These are phyloP conservation scores for Coenonympha arcania DNA, from an alignment of 2,888 invertebrate genomes.

Conservation along the genomic window DNA sequence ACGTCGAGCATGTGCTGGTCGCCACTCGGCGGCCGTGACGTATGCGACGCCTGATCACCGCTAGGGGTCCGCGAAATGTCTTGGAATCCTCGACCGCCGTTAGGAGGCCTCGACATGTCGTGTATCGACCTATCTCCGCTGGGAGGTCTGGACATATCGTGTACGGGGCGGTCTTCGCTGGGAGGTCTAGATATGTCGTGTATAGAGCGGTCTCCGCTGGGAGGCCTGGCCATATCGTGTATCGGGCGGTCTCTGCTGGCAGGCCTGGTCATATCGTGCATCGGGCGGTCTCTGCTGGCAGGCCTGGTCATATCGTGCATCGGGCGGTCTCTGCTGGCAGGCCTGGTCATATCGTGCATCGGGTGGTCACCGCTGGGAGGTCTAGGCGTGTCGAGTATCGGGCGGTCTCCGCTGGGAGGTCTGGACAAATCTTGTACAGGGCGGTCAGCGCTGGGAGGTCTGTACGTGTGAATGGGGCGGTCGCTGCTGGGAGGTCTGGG, in stretches of 20 bases:
- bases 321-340: slow-evolving; percentile 9
- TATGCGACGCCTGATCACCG: slow-evolving; percentile 18
- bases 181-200: slow-evolving; percentile 15
- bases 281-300: background rate
- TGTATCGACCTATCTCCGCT: slow-evolving; percentile 13
- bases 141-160: slow-evolving; percentile 18
- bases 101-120: slow-evolving; percentile 12
- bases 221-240: slow-evolving; percentile 16
- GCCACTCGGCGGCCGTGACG: slow-evolving; percentile 7
- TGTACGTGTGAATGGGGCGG: slow-evolving; percentile 18
- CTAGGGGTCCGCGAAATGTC: slow-evolving; percentile 17
- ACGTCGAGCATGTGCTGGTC: slow-evolving; percentile 15
- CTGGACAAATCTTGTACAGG: slow-evolving; percentile 21
- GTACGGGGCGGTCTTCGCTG: slow-evolving; percentile 11
- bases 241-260: slow-evolving; percentile 17
- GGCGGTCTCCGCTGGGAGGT: slow-evolving; percentile 8
- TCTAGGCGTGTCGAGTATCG: slow-evolving; percentile 9
- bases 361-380: background rate
- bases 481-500: slow-evolving; percentile 10
- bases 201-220: slow-evolving; percentile 15
- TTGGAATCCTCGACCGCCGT: slow-evolving; percentile 16
- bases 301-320: slow-evolving; percentile 20
- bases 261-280: slow-evolving; percentile 13
- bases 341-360: slow-evolving; percentile 11
- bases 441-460: slow-evolving; percentile 15